phyloP scores from a whole-genome alignment of 1,140 invertebrate genomes.

The Magallana angulata region DNA sequence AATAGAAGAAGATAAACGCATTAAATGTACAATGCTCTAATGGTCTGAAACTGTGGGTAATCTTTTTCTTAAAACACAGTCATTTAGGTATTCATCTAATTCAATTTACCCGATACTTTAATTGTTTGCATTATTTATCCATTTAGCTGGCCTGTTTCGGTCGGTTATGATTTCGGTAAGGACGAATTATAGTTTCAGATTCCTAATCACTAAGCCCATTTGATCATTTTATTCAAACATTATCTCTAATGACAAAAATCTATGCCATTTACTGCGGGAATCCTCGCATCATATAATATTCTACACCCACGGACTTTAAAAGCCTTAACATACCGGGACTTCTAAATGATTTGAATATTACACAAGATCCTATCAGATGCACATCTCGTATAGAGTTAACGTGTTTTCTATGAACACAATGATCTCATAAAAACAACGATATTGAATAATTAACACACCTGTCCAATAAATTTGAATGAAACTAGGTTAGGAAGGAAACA shows the following conservation, averaged over 20 bases:
- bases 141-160: not conserved
- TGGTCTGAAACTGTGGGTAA: slow-evolving; percentile 13
- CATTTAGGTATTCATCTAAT: slow-evolving; percentile 1
- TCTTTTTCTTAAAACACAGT: not conserved
- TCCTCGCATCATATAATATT: not conserved
- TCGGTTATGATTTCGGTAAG: not conserved
- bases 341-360: no score
- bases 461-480: no score
- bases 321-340: no score
- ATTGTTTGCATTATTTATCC: slow-evolving; percentile 4
- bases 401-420: no score
- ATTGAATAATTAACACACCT: no score
- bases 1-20: not conserved
- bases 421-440: no score
- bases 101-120: slow-evolving; percentile 34
- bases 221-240: slow-evolving; percentile 32
- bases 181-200: slow-evolving; percentile 11
- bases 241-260: slow-evolving; percentile 34
- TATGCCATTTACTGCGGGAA: not conserved
- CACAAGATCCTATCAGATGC: no score
- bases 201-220: slow-evolving; percentile 5
- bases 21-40: not conserved
- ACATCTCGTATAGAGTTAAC: no score
- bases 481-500: no score
- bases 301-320: slow-evolving; percentile 7